These are phyloP conservation scores for Virgularia gustaviana DNA, from an alignment of 92 coral and sea anemone species.

Conservation along the genomic window DNA sequence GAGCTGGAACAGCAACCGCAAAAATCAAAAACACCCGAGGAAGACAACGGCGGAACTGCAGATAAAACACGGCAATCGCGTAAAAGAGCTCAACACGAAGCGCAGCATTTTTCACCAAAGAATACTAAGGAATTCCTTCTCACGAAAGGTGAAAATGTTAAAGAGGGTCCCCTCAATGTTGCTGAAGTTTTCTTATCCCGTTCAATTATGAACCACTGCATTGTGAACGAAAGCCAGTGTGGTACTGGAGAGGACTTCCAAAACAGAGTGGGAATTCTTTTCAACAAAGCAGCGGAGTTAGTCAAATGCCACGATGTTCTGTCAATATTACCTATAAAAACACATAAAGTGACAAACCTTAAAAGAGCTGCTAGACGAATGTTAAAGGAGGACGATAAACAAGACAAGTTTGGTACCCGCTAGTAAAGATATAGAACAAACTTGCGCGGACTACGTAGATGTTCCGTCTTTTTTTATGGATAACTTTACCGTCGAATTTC, in stretches of 20 bases:
- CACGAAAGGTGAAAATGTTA: slow-evolving; percentile 25
- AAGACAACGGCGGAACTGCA: too few relatives aligned
- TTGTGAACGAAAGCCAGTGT: not conserved
- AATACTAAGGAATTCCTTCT: not conserved
- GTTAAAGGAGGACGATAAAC: not conserved
- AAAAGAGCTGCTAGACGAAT: not conserved
- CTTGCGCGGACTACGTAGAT: too few relatives aligned
- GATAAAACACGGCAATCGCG: slow-evolving; percentile 26
- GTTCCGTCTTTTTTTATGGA: too few relatives aligned
- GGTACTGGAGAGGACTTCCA: not conserved
- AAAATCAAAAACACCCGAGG: slow-evolving; percentile 31
- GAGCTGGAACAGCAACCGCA: slow-evolving; percentile 36
- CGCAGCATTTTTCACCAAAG: slow-evolving; percentile 15
- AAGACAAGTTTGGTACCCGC: not conserved
- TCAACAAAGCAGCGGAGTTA: too few relatives aligned
- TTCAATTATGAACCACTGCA: not conserved
- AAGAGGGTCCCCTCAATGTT: slow-evolving; percentile 27
- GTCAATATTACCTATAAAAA: too few relatives aligned
- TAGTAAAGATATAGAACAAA: not conserved
- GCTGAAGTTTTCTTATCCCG: not conserved
- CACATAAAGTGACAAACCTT: too few relatives aligned
- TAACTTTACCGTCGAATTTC: too few relatives aligned
- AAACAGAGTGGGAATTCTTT: not conserved
- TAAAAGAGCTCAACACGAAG: slow-evolving; percentile 38
- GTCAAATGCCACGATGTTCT: too few relatives aligned